Percentiles rank a stretch among this genome's conserved stretches.
Evolutionary conservation across 1,140 invertebrate genomes (phyloP).

Genomic region (Telenomus remus): DNA sequence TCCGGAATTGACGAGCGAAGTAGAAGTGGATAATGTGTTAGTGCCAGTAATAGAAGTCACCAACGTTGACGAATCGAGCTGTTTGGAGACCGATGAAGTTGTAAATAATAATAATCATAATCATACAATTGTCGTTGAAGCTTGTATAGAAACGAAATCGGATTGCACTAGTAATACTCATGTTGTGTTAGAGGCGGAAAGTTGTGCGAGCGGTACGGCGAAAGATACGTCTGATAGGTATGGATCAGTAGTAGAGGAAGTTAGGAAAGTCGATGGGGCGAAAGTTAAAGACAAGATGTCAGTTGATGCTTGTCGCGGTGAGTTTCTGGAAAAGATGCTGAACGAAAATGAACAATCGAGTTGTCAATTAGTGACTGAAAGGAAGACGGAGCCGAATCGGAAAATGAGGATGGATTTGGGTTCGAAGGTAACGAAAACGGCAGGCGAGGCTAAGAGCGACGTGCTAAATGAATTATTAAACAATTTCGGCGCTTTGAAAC

Average conservation of each 20-base stretch:
- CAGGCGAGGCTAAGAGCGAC: conserved; percentile 62
- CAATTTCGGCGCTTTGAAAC: conserved; percentile 68
- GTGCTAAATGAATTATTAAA: conserved; percentile 68
- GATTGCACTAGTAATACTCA: not conserved
- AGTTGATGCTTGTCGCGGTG: conserved; percentile 46
- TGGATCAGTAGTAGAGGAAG: conserved; percentile 11
- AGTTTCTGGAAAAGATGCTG: conserved; percentile 67
- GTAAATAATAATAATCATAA: too few species aligned
- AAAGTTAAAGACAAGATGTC: not conserved
- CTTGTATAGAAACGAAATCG: conserved; percentile 21
- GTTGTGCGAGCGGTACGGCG: not conserved
- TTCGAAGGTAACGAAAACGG: conserved; percentile 32
- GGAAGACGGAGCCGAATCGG: too few species aligned
- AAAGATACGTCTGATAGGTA: conserved; percentile 16
- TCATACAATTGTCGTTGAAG: conserved; percentile 32
- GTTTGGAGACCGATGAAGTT: conserved; percentile 18
- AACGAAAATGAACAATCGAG: conserved; percentile 31
- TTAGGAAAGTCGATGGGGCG: not conserved
- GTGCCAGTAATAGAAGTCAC: conserved; percentile 28
- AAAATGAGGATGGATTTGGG: too few species aligned
- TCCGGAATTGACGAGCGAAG: not conserved
- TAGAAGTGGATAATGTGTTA: not conserved
- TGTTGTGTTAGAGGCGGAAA: conserved; percentile 9
- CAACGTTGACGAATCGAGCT: conserved; percentile 17
- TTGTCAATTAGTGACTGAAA: conserved; percentile 54